Conservation (phyloP, 2,113 vertebrate species). For the Vanacampus margaritifer region DNA sequence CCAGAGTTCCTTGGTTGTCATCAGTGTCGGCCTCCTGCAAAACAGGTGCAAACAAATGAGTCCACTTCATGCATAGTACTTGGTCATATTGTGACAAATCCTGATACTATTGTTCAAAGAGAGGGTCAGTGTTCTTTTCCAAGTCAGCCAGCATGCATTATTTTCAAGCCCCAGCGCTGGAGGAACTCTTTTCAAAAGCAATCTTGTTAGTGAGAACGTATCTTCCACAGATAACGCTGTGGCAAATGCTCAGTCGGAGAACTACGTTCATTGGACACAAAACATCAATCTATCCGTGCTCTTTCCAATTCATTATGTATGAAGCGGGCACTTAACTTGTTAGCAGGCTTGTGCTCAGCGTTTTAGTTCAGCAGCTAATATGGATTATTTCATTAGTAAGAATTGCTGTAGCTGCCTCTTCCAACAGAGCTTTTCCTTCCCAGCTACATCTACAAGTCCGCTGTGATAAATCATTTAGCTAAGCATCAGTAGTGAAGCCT, state of each 20-base stretch:
- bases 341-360: constrained; percentile 17
- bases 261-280: constrained; percentile 19
- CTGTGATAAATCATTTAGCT: constrained; percentile 26
- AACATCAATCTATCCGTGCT: constrained; percentile 25
- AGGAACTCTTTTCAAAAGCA: background rate
- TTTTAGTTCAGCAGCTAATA: constrained; percentile 21
- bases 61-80: background rate
- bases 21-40: constrained; percentile 92
- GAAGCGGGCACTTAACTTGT: constrained; percentile 30
- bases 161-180: background rate
- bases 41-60: background rate
- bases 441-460: background rate
- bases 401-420: background rate
- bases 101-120: background rate
- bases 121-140: background rate
- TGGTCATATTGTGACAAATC: background rate
- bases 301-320: constrained; percentile 43
- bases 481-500: background rate
- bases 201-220: constrained; percentile 14
- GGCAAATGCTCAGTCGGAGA: constrained; percentile 3
- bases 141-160: background rate
- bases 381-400: constrained; percentile 31
- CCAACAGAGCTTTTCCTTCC: background rate
- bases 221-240: background rate
- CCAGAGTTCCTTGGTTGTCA: constrained; percentile 88